phyloP scores from a whole-genome alignment of 2,113 vertebrate species.

The Pao palembangensis region DNA sequence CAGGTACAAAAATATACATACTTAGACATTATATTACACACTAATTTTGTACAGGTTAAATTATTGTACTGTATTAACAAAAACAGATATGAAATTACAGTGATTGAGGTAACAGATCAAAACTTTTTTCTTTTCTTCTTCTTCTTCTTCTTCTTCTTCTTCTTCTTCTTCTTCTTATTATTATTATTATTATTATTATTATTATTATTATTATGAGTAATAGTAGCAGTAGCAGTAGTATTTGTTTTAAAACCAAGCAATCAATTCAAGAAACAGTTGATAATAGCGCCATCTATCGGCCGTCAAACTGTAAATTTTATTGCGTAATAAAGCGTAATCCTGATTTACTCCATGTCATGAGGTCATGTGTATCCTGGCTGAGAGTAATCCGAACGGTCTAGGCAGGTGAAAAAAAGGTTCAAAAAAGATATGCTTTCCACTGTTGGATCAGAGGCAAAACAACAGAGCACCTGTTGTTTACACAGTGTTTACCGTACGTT shows the following conservation, averaged over 20 bases:
- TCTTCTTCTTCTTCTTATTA: background rate
- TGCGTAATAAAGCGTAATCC: slow-evolving; percentile 51
- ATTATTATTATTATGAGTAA: background rate
- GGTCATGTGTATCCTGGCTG: slow-evolving; percentile 49
- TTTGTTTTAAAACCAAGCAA: background rate
- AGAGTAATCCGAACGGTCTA: slow-evolving; percentile 20
- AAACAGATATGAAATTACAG: too few relatives aligned
- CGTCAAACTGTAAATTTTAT: slow-evolving; percentile 2
- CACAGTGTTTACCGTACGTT: too few relatives aligned
- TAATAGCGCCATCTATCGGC: slow-evolving; percentile 35
- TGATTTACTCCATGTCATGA: slow-evolving; percentile 18
- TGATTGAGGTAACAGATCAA: too few relatives aligned
- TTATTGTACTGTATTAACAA: too few relatives aligned
- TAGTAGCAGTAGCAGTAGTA: background rate
- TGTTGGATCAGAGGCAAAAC: too few relatives aligned
- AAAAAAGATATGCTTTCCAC: too few relatives aligned
- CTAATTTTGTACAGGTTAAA: too few relatives aligned
- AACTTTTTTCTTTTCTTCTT: too few relatives aligned
- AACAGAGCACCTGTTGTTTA: too few relatives aligned
- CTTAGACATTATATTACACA: too few relatives aligned
- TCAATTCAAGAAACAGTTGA: background rate
- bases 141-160: background rate
- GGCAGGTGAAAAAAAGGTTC: too few relatives aligned
- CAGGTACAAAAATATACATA: too few relatives aligned
- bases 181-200: background rate